Evolutionary conservation across 1,140 invertebrate species (phyloP), one percentile per base, ranked within the genome.

Genomic region (Anoplolepis gracilipes): DNA sequence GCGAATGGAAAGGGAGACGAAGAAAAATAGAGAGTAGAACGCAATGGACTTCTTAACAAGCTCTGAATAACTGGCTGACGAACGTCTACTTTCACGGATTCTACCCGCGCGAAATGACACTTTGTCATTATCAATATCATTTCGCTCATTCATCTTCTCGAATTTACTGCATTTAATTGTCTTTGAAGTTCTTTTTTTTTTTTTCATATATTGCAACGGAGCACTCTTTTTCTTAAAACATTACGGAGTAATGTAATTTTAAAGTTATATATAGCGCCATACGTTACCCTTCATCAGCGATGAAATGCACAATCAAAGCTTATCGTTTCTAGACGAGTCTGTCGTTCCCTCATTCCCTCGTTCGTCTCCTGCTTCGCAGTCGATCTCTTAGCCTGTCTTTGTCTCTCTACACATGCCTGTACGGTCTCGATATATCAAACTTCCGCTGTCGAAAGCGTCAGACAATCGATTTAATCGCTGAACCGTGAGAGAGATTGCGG

Each of bases 401-500:
- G 25, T 46, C 67, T 22, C 10, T 30, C 64, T 59, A 25, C 64
- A 55, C 2, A 13, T 16, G 46, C 67, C 42, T 55, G 39, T 85
- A 70, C 73, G 61, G 64, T 49, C 67, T 85, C 84, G 75, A 90
- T 91, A 91, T 85, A 90, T 90, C 91, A 90, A 92, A 92, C 86
- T 87, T 88, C 84, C 79, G 62, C 33, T 84, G 64, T 88, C 72
- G 76, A 72, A 49, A 84, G 77, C 88, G 86, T 91, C 85, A 86
- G 91, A 90, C 91, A 92, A 91, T 92, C 91, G 91, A 89, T 92
- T 91, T 88, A 92, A 92, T 92, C 91, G 89, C 69, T 89, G 84
- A 91, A 91, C 90, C 89, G 91, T 90, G 84, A 91, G 88, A 76
- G 86, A 91, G 90, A 92, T 91, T 91, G 89, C 85, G 70, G 87